These are phyloP conservation scores for Orbicella faveolata DNA, from an alignment of 64 coral and sea anemone species.

Conservation along the genomic window DNA sequence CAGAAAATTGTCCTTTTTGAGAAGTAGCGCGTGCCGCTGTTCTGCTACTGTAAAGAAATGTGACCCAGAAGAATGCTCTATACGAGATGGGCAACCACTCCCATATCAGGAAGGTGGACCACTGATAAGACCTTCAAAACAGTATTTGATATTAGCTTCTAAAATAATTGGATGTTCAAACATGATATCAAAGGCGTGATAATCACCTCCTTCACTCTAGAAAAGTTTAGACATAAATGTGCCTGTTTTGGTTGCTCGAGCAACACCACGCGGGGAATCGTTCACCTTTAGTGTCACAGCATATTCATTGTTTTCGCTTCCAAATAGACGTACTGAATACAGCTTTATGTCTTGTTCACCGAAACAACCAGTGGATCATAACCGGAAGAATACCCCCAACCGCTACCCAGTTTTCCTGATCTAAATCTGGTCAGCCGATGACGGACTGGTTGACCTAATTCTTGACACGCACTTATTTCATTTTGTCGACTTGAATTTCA, in stretches of 20 bases:
- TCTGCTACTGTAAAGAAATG: background rate
- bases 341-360: conserved; percentile 8
- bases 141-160: background rate
- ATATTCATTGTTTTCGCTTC: conserved; percentile 3
- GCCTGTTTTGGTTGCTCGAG: background rate
- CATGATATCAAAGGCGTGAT: conserved; percentile 13
- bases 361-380: background rate
- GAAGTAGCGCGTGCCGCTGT: background rate
- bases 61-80: background rate
- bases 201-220: background rate
- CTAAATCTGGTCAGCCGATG: background rate
- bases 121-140: background rate
- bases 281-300: background rate
- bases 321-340: conserved; percentile 22
- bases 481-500: too few relatives aligned
- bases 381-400: background rate
- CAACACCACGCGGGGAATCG: background rate
- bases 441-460: too few relatives aligned
- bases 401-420: background rate
- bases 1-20: conserved; percentile 9
- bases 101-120: conserved; percentile 35
- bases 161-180: background rate
- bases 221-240: background rate
- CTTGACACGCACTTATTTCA: too few relatives aligned
- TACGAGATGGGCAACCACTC: background rate